Evolutionary conservation across 2,113 vertebrate genomes (phyloP), one percentile per base, ranked within the genome.

Genomic region (Lota lota): DNA sequence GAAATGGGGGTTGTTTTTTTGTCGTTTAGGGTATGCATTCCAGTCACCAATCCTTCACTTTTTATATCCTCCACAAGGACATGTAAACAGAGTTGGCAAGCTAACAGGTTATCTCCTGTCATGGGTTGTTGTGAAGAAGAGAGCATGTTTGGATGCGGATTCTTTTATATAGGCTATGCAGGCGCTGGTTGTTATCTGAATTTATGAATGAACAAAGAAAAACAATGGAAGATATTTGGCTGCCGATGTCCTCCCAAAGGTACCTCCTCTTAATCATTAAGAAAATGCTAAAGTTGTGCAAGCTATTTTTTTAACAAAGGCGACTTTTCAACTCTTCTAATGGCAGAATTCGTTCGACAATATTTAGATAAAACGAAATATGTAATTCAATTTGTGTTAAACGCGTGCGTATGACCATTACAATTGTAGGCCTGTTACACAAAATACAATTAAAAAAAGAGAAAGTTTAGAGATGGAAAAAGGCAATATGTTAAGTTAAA

Each of bases 11-110:
- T 85, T 70, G 36, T 84, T 85, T 81, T 33, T 87, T 74, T 74
- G 76, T 83, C 63, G n/a, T 85, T 88, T 80, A 81, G 80, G 81
- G 81, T 83, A 85, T 87, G 79, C 84, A 89, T 88, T 87, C 84
- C 87, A 79, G 73, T 59, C 72, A 80, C 75, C 83, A 84, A 78
- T 60, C 75, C 65, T 65, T 79, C 67, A 69, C 73, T 69, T 78
- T 77, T 70, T 60, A 75, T 63, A 62, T 59, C 54, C 63, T 74
- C n/a, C 50, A 59, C 18, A 53, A n/a, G 19, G 54, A 58, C 67
- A 78, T 54, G 67, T 73, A 76, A 83, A 83, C 73, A 87, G 22
- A 28, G 68, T 17, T 64, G 66, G 60, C 22, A 10, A 21, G 20
- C 64, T 58, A 3, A 40, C 24, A 0, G 19, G 8, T 1, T 2